phyloP scores from a whole-genome alignment of 2,888 invertebrate species.

The Odontomyia ornata region DNA sequence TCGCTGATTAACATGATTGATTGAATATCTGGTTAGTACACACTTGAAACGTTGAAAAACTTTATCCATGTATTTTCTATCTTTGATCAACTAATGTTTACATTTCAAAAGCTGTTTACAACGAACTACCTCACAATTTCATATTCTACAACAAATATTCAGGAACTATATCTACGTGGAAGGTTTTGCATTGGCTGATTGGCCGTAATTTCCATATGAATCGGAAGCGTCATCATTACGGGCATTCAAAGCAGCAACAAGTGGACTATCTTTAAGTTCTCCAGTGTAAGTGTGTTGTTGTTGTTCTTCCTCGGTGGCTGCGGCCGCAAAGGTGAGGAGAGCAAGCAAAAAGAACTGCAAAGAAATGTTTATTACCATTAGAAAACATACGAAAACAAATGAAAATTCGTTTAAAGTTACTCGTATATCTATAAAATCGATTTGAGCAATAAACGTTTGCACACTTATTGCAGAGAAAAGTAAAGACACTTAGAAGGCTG shows the following conservation, averaged over 20 bases:
- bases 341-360: constrained; percentile 26
- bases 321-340: constrained; percentile 18
- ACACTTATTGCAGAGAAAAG: too few relatives aligned
- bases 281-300: constrained; percentile 34
- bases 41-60: too few relatives aligned
- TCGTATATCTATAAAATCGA: too few relatives aligned
- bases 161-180: background rate
- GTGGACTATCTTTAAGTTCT: constrained; percentile 32
- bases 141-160: background rate
- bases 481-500: too few relatives aligned
- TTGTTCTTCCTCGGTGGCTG: constrained; percentile 1
- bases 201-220: constrained; percentile 2
- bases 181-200: background rate
- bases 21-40: too few relatives aligned
- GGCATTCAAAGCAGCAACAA: constrained; percentile 24
- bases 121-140: background rate
- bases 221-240: constrained; percentile 30
- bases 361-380: too few relatives aligned
- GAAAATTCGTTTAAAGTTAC: background rate
- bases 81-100: background rate
- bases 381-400: background rate
- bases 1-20: too few relatives aligned
- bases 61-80: too few relatives aligned
- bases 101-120: background rate
- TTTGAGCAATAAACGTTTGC: too few relatives aligned